phyloP scores from a whole-genome alignment of 1,140 invertebrate genomes.

The Coptotermes formosanus region DNA sequence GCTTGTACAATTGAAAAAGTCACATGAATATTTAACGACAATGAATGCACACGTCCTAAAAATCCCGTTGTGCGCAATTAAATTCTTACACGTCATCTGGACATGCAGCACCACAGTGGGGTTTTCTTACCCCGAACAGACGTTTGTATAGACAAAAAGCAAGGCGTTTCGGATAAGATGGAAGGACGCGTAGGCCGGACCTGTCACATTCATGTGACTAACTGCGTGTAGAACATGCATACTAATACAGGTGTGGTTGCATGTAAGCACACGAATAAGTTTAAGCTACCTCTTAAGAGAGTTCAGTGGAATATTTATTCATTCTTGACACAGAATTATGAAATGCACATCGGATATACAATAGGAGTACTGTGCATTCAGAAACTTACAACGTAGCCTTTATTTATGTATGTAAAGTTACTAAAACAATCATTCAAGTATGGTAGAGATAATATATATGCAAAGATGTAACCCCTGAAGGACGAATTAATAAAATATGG shows the following conservation, averaged over 20 bases:
- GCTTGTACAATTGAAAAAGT: not conserved
- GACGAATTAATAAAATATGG: too few relatives aligned
- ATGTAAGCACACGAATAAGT: not conserved
- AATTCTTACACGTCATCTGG: not conserved
- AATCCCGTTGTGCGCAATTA: not conserved
- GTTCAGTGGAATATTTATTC: too few relatives aligned
- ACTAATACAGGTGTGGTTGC: not conserved
- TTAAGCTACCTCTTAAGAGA: too few relatives aligned
- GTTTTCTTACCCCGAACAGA: not conserved
- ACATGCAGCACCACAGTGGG: not conserved
- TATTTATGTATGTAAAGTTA: too few relatives aligned
- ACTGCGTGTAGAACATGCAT: not conserved
- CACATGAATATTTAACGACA: not conserved
- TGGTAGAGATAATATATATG: too few relatives aligned
- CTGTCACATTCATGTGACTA: too few relatives aligned
- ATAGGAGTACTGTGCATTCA: too few relatives aligned
- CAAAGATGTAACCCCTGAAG: too few relatives aligned
- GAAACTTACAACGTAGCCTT: too few relatives aligned
- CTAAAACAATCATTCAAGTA: too few relatives aligned
- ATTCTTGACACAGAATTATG: too few relatives aligned
- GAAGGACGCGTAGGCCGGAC: not conserved
- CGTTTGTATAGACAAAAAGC: not conserved
- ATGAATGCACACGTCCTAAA: not conserved
- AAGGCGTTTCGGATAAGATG: not conserved
- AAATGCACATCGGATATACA: too few relatives aligned